phyloP scores from a whole-genome alignment of 2,888 invertebrate genomes.

The Beris chalybata region DNA sequence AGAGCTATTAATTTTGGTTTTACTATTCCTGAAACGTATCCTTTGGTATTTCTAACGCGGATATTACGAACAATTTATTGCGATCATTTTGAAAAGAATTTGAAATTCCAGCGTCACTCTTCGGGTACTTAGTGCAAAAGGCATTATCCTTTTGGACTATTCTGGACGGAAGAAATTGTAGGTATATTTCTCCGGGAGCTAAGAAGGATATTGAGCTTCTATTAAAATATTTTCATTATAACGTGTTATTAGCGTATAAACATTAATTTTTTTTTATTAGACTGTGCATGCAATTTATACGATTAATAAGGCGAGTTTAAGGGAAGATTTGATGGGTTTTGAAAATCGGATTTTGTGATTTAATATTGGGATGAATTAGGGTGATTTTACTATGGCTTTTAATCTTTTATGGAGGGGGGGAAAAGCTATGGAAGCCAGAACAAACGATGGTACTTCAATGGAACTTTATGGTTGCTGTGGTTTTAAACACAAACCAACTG shows the following conservation, averaged over 20 bases:
- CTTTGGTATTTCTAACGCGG: background rate
- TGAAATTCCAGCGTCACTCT: slow-evolving; percentile 9
- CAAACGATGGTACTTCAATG: no score
- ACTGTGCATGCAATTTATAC: background rate
- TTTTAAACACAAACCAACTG: no score
- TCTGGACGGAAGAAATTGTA: background rate
- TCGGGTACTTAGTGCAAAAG: background rate
- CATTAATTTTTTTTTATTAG: background rate
- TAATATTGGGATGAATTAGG: no score
- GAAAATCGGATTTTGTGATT: no score
- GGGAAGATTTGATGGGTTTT: no score
- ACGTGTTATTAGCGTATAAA: slow-evolving; percentile 10
- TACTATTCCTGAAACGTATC: slow-evolving; percentile 24
- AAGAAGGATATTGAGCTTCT: background rate
- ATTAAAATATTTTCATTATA: slow-evolving; percentile 15
- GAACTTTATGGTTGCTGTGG: no score
- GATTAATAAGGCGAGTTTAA: no score
- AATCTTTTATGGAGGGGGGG: no score
- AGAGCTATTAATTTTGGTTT: slow-evolving; percentile 29
- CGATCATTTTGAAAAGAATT: slow-evolving; percentile 26
- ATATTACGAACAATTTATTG: slow-evolving; percentile 24
- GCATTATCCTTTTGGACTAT: background rate
- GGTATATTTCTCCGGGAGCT: background rate
- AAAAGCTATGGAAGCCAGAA: no score
- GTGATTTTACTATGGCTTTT: no score